phyloP scores from a whole-genome alignment of 2,113 vertebrate species.

The Rynchops niger region DNA sequence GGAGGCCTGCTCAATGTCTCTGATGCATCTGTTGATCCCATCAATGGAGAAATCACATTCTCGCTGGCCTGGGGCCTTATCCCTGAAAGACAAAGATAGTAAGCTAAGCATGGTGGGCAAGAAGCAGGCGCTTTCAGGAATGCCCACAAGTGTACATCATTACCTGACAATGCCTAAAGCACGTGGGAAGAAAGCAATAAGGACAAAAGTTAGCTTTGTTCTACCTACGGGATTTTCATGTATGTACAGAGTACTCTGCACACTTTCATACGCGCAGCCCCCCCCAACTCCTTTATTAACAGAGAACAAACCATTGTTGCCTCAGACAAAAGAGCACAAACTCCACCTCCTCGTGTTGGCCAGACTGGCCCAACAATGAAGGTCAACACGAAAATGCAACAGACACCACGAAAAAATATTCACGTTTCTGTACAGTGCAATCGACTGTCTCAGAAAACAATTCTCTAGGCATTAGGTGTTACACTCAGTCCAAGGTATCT shows the following conservation, averaged over 20 bases:
- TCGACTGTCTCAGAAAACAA: neutral
- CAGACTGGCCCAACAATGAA: neutral
- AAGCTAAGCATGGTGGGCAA: neutral
- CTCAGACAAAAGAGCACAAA: neutral
- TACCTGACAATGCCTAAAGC: neutral
- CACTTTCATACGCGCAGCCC: neutral
- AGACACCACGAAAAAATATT: neutral
- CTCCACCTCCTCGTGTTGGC: neutral
- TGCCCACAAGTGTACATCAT: rapidly evolving
- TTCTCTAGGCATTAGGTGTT: neutral
- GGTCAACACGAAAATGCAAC: neutral
- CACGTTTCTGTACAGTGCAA: neutral
- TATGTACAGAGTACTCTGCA: neutral
- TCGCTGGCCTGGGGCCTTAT: constrained; percentile 96
- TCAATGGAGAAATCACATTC: constrained; percentile 97
- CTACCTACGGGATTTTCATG: neutral
- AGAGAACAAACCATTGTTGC: neutral
- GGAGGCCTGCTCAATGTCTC: constrained; percentile 96
- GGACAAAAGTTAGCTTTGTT: neutral
- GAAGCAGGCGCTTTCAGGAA: neutral
- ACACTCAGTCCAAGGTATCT: neutral
- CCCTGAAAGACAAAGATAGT: constrained; percentile 72
- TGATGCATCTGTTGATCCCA: constrained; percentile 93
- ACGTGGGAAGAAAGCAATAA: neutral
- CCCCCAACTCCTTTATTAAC: rapidly evolving